These are phyloP conservation scores for Leuciscus idus DNA, from an alignment of 2,113 vertebrate genomes.

Conservation along the genomic window DNA sequence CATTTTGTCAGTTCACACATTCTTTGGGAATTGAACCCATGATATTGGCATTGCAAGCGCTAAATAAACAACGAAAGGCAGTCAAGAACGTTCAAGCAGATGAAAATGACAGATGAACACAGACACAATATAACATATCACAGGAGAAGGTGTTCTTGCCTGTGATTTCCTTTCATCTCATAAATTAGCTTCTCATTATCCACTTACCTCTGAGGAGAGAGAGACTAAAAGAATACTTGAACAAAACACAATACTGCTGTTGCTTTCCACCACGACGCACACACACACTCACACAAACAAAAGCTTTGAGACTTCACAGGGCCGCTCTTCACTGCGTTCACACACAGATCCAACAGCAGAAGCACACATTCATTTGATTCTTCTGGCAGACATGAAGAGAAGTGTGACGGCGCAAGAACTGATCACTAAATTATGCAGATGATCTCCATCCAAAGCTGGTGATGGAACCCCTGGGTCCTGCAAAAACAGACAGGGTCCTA, in stretches of 20 bases:
- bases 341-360: neutral
- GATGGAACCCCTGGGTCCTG: neutral
- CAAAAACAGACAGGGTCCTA: neutral
- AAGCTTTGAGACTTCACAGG: constrained; percentile 14
- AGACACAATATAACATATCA: constrained; percentile 7
- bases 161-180: constrained; percentile 14
- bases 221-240: neutral
- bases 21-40: neutral
- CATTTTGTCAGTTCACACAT: neutral
- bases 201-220: neutral
- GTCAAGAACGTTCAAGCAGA: neutral
- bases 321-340: neutral
- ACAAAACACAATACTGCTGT: neutral
- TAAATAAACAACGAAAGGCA: neutral
- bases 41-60: neutral
- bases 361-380: neutral
- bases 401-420: neutral
- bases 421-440: neutral
- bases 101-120: neutral
- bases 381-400: neutral
- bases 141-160: neutral
- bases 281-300: neutral
- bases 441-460: neutral
- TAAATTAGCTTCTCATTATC: constrained; percentile 26
- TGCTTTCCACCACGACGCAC: neutral